These are phyloP conservation scores for Heliocidaris erythrogramma DNA, from an alignment of 35 echinoderm and acorn worm genomes.

Conservation along the genomic window DNA sequence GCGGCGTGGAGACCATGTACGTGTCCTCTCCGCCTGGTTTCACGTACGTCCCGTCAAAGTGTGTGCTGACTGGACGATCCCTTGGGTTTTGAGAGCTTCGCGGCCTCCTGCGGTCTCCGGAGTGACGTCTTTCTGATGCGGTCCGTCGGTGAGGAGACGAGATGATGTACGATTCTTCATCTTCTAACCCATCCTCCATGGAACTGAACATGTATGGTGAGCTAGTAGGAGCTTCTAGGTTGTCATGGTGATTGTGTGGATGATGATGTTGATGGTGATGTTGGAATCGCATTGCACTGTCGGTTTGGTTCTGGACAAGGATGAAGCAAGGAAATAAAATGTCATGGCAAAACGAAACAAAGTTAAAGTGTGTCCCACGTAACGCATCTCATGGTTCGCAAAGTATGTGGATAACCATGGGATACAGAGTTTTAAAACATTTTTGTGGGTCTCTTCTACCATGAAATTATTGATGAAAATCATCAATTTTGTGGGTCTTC, in stretches of 20 bases:
- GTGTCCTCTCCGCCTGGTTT: not conserved
- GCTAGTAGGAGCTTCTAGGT: slow-evolving; percentile 76
- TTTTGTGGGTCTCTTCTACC: too few species aligned
- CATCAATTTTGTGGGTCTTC: too few species aligned
- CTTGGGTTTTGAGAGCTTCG: slow-evolving; percentile 24
- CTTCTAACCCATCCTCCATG: slow-evolving; percentile 90
- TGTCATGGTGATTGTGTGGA: slow-evolving; percentile 48
- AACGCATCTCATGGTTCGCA: not conserved
- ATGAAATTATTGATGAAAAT: too few species aligned
- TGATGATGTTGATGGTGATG: slow-evolving; percentile 50
- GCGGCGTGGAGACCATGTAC: slow-evolving; percentile 22
- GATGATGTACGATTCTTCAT: slow-evolving; percentile 73
- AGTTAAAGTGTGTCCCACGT: not conserved
- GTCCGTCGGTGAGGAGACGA: slow-evolving; percentile 30
- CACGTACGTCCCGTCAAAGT: slow-evolving; percentile 45
- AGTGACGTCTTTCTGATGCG: slow-evolving; percentile 45
- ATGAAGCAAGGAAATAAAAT: not conserved
- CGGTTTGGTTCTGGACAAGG: slow-evolving; percentile 11
- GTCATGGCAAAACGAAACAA: not conserved
- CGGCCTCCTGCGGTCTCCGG: slow-evolving; percentile 25
- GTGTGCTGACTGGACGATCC: slow-evolving; percentile 18
- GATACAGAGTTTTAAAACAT: too few species aligned
- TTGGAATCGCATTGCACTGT: slow-evolving; percentile 45
- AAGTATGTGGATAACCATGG: too few species aligned
- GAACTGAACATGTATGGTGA: slow-evolving; percentile 88